Evolutionary conservation across 2,888 invertebrate species (phyloP), one percentile per base, ranked within the genome.

Genomic region (Hirudinaria manillensis): DNA sequence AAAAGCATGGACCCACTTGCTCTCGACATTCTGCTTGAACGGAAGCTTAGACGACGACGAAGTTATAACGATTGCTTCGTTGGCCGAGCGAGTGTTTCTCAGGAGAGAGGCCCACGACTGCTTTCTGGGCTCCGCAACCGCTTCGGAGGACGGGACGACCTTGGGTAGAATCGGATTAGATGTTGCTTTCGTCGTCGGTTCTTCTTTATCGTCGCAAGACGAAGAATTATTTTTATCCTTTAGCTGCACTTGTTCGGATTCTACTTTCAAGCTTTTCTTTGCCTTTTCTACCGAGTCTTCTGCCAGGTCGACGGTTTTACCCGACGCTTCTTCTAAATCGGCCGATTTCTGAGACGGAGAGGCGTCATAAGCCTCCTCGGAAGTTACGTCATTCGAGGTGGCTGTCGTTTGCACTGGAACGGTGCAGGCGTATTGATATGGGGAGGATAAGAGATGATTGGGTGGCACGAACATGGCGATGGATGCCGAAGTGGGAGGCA

Each of bases 31-130:
- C 7, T 55, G 2, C 55, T 29, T 53, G n/a, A 29, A 29, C 21
- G 6, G 10, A 3, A 29, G 45, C 10, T 29, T 27, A 21, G 32
- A 29, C 3, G 16, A 24, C 19, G 56, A 34, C n/a, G 68, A 27
- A n/a, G 65, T 75, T 10, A 78, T 72, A n/a, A 77, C 78, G 21
- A 76, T 74, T 24, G 76, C 70, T 24, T 74, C 32, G 10, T 24
- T 19, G 3, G 77, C 76, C 19, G 68, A 32, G 21, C 53, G n/a
- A 51, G 71, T 75, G 36, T 76, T 75, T 19, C 70, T 61, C 75
- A 78, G 74, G 13, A 78, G 72, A 3, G 75, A 75, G 24, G 78
- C 78, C 78, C 78, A 78, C 19, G 78, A 77, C 53, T 29, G 61
- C 29, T 61, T 61, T n/a, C 4, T 29, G 1, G 24, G 61, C 61